Evolutionary conservation across 2,113 vertebrate genomes (phyloP), one percentile per base, ranked within the genome.

Genomic region (Lethenteron reissneri): DNA sequence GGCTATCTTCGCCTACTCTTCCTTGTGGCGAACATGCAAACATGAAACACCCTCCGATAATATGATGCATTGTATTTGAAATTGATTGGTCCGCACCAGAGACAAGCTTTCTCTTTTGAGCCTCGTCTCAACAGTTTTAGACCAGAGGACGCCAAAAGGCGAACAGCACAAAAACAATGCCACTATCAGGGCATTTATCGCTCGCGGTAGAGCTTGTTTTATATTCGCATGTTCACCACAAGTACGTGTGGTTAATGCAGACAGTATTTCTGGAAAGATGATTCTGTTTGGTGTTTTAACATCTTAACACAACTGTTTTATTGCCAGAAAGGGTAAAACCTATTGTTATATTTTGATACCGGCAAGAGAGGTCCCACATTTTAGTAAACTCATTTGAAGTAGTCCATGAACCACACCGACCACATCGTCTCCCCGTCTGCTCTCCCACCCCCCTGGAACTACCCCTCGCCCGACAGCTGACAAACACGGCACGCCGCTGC

Each of bases 401-500:
- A 11, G n/a, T 8, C 9, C 9, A 17, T n/a, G 64, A 10, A 69
- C 9, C 21, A 10, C 64, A 69, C 64, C 9, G 64, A 69, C 11
- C 8, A 69, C 21, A n/a, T n/a, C n/a, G 9, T 9, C 21, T 21
- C n/a, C n/a, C n/a, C 9, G n/a, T 11, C n/a, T 69, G n/a, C n/a
- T 41, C 41, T 3, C 17, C 17, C 17, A 19, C 41, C 62, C 62
- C 58, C 69, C 19, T 58, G 56, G 12, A 56, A 58, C 57, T 14
- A 14, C 56, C 59, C 60, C 70, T 56, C 62, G 70, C 72, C 58
- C 11, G 75, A 10, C 78, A 97, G 92, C 77, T 97, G 70, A 88
- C 92, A 75, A 97, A 96, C 1, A 87, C 83, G 1, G 88, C 94
- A 76, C 87, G 86, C 76, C 88, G 0, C 82, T 97, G 15, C 88